Evolutionary conservation across 2,797 vertebrate species (phyloP), one percentile per base, ranked within the genome.

Genomic region (Rhincodon typus): DNA sequence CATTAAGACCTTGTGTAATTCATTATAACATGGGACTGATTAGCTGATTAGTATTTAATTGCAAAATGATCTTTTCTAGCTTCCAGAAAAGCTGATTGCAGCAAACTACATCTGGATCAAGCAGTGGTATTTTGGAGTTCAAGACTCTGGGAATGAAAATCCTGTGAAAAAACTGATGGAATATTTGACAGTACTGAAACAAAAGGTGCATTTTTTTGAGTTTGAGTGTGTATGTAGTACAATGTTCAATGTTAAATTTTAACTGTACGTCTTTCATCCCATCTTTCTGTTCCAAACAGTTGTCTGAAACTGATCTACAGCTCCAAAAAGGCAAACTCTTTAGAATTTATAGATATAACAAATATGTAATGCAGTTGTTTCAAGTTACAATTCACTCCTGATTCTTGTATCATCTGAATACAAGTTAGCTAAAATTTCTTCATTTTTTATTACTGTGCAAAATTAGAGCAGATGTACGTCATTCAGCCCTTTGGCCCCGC

Each of bases 61-160:
- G 90, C 90, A 93, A 66, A 17, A 38, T 67, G 12, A 30, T 97
- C 38, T 96, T 95, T 91, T 93, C 96, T 97, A 99, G 99, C 97
- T 99, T 96, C 98, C 98, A 42, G 97, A 98, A 96, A 98, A 97
- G 94, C 97, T 99, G 70, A 97, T 95, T 74, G 70, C 98, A 95
- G 97, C 96, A 86, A 97, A 96, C 96, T 98, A 98, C n/a, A 98
- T 97, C 87, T 98, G 99, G 98, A 98, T 99, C 96, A 98, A 98
- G 95, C 97, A 98, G 82, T 99, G 99, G 99, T 97, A 96, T 74
- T 98, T 99, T 96, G 98, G 98, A 95, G 97, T 97, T 95, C 97
- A 97, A 94, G 96, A 97, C 95, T 96, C n/a, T 94, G 74, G 97
- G 95, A 97, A 96, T 66, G 96, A 97, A 97, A 97, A 97, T 96